Evolutionary conservation across 2,797 vertebrate genomes (phyloP).

Genomic region (Pipistrellus pygmaeus): DNA sequence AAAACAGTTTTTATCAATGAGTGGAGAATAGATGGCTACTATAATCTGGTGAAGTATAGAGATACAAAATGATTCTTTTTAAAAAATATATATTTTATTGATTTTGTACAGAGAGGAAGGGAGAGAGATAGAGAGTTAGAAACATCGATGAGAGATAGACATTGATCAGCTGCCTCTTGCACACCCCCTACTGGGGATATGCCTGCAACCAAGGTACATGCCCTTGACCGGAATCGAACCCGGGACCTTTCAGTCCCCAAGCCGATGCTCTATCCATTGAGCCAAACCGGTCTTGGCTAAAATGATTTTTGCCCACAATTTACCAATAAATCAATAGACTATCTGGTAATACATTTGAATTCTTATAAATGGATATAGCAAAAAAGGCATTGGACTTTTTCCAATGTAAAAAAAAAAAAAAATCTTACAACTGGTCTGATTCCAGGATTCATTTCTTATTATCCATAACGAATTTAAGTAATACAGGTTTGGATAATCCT

Average conservation of each 20-base stretch:
- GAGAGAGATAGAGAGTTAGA: too few relatives aligned
- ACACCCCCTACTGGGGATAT: too few relatives aligned
- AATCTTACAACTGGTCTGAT: not conserved
- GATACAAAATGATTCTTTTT: not conserved
- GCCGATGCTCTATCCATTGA: too few relatives aligned
- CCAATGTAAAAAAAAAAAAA: not conserved
- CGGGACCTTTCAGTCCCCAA: too few relatives aligned
- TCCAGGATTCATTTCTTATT: not conserved
- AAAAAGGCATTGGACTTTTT: constrained; percentile 1
- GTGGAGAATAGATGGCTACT: not conserved
- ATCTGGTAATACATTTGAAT: not conserved
- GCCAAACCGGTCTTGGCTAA: not conserved
- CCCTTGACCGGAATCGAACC: too few relatives aligned
- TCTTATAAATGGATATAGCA: not conserved
- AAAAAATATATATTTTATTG: too few relatives aligned
- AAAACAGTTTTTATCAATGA: constrained; percentile 66
- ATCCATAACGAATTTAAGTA: not conserved
- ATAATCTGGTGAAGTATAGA: constrained; percentile 50
- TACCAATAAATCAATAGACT: constrained; percentile 10
- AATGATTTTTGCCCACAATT: constrained; percentile 34
- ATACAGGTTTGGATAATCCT: constrained; percentile 2
- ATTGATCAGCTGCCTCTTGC: too few relatives aligned
- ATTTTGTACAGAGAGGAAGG: too few relatives aligned
- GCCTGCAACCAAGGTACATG: too few relatives aligned
- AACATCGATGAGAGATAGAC: too few relatives aligned